phyloP scores from a whole-genome alignment of 2,888 invertebrate genomes.

The Ceriagrion tenellum region DNA sequence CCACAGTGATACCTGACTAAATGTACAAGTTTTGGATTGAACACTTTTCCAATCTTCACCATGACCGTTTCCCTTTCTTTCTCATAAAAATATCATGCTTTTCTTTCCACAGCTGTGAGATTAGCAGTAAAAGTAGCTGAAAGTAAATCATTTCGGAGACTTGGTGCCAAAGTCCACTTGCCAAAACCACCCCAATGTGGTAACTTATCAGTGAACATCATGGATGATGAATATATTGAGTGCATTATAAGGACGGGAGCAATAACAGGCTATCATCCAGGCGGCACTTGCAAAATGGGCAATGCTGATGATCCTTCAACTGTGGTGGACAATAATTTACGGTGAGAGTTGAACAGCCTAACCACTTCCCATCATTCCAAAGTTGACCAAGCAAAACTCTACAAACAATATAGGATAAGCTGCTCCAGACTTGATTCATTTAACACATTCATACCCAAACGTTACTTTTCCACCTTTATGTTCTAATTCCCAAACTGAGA shows the following conservation, averaged over 20 bases:
- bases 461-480: too few species aligned
- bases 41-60: too few species aligned
- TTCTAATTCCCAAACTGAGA: too few species aligned
- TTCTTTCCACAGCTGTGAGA: conserved; percentile 78
- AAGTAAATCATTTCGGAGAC: conserved; percentile 81
- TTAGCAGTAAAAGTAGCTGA: conserved; percentile 80
- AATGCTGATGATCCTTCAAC: conserved; percentile 75
- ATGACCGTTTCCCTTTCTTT: neutral
- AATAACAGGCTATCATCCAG: conserved; percentile 88
- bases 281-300: conserved; percentile 89
- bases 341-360: conserved; percentile 77
- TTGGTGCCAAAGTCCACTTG: conserved; percentile 84
- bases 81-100: neutral
- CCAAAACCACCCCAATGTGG: conserved; percentile 83
- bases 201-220: conserved; percentile 78
- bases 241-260: conserved; percentile 84
- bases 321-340: conserved; percentile 85
- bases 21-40: too few species aligned
- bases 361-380: too few species aligned
- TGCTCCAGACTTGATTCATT: too few species aligned
- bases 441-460: too few species aligned
- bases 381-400: too few species aligned
- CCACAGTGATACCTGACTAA: too few species aligned
- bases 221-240: conserved; percentile 81
- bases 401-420: too few species aligned